Base-by-base conservation (phyloP, 2,113 vertebrate genomes). In the Colistium nudipinnis region DNA sequence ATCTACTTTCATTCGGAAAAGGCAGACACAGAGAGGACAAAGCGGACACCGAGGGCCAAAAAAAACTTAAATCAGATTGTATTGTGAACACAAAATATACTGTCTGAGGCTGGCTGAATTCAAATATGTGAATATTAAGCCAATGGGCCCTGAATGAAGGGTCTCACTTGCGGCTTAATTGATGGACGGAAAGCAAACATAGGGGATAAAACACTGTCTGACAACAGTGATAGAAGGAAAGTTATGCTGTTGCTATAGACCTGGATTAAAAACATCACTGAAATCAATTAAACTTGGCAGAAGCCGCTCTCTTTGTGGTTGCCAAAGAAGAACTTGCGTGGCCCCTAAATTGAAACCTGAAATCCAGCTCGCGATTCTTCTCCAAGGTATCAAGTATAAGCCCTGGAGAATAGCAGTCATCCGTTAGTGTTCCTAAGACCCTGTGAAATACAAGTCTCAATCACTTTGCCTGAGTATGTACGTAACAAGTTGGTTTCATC, bases 401-500 rank as follows among this genome's bases (percentile, higher is more conserved):
- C 51, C 62, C 51, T 0, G 6, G 36, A 85, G 65, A 78, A 54
- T 69, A 14, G 35, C 59, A 78, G 51, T 68, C 19, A 13, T 57
- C 75, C 75, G 81, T 77, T 60, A 69, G 66, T 41, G 57, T 62
- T 68, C 61, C 53, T 67, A 41, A 62, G 28, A 47, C 57, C 39
- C 11, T 41, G 69, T 63, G 43, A 77, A 82, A 72, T 70, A 49
- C 56, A 69, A 76, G 53, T 81, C 69, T 81, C 64, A 54, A 56
- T 78, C 47, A 62, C 70, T 72, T 72, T 79, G 25, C 66, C 75
- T 56, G 57, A 77, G 61, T 62, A 27, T 70, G 44, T 30, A 49
- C 48, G 62, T 67, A 81, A 87, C 73, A 77, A 84, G 66, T 39
- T 43, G 54, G 59, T 74, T 85, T 85, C 35, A 80, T 83, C 51